Conservation (phyloP, 1,140 invertebrate genomes). For the Drosophila melanica region DNA sequence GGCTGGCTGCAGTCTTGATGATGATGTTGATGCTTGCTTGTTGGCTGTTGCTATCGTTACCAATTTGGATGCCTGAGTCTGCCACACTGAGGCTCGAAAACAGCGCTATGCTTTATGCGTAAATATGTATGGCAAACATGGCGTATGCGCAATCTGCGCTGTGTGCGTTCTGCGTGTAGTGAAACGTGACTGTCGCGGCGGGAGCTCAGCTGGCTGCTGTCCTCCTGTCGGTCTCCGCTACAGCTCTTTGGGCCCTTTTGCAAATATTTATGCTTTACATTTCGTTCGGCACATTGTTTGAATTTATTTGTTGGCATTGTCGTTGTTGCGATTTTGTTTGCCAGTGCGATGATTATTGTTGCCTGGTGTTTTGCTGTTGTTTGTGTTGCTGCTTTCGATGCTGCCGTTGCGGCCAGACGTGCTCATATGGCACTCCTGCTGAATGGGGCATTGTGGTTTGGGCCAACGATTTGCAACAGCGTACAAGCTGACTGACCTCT, state of each 20-base stretch:
- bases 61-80: constrained; percentile 33
- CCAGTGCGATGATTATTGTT: constrained; percentile 73
- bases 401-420: constrained; percentile 59
- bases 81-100: constrained; percentile 1
- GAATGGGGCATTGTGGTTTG: constrained; percentile 48
- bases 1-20: constrained; percentile 46
- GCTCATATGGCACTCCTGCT: constrained; percentile 43
- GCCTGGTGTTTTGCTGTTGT: constrained; percentile 19
- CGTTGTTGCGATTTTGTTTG: constrained; percentile 54
- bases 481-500: constrained; percentile 59
- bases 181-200: constrained; percentile 71
- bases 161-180: constrained; percentile 47
- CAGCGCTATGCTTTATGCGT: constrained; percentile 64
- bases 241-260: constrained; percentile 56
- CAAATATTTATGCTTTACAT: constrained; percentile 82
- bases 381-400: constrained; percentile 37
- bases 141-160: constrained; percentile 75
- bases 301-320: constrained; percentile 79
- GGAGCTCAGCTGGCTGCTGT: constrained; percentile 61
- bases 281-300: constrained; percentile 80
- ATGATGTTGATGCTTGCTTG: constrained; percentile 52
- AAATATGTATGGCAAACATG: constrained; percentile 73
- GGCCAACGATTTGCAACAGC: constrained; percentile 63
- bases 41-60: constrained; percentile 53
- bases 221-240: not conserved